These are phyloP conservation scores for Musca vetustissima DNA, from an alignment of 1,140 invertebrate species.

Conservation along the genomic window DNA sequence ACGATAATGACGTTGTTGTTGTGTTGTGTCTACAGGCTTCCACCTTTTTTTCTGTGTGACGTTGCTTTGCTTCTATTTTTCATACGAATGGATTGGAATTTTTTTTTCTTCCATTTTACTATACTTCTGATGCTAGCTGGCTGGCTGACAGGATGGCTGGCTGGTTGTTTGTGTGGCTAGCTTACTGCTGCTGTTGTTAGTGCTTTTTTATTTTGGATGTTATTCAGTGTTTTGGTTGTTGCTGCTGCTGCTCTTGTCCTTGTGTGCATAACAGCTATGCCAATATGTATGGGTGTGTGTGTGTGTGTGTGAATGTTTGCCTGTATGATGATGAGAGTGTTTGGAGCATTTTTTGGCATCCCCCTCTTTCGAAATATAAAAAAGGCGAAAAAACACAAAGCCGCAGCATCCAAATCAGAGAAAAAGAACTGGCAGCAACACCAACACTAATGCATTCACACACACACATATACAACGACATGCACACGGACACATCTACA, in stretches of 20 bases:
- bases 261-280: constrained; percentile 3
- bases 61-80: constrained; percentile 4
- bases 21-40: not conserved
- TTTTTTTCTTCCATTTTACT: not conserved
- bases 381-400: no score
- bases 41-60: not conserved
- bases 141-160: not conserved
- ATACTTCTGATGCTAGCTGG: not conserved
- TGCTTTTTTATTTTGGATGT: constrained; percentile 28
- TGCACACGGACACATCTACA: constrained; percentile 28
- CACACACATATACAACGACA: no score
- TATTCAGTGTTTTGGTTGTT: constrained; percentile 16
- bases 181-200: constrained; percentile 17
- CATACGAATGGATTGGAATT: no score
- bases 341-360: constrained; percentile 7
- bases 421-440: no score
- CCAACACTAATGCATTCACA: no score
- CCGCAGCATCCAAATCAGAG: no score
- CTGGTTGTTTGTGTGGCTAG: not conserved
- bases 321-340: no score
- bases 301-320: constrained; percentile 28
- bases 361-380: no score
- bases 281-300: constrained; percentile 1
- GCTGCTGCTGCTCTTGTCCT: constrained; percentile 19
- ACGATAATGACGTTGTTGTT: not conserved